Percentiles rank a stretch among this genome's conserved stretches.
Evolutionary conservation across 2,888 invertebrate species (phyloP).

Genomic region (Lordiphosa andalusiaca): DNA sequence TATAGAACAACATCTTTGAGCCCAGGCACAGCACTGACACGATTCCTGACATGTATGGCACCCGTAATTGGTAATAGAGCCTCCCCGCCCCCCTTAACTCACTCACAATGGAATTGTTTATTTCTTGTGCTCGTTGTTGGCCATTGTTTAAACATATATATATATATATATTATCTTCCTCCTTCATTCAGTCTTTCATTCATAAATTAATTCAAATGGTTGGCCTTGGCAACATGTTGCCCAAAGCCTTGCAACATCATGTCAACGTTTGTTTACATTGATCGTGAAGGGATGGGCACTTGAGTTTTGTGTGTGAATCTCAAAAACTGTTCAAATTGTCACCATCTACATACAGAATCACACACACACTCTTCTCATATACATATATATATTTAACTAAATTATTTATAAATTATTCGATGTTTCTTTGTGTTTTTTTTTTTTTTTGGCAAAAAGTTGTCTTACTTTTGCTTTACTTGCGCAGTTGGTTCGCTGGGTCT

Average conservation of each 20-base stretch:
- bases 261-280: too few species aligned
- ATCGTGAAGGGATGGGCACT: constrained; percentile 4
- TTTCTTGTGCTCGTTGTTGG: constrained; percentile 8
- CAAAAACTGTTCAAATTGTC: neutral
- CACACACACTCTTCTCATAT: too few species aligned
- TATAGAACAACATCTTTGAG: constrained; percentile 39
- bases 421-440: constrained; percentile 21
- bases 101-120: neutral
- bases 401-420: constrained; percentile 28
- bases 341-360: neutral
- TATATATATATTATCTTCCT: constrained; percentile 4
- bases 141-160: constrained; percentile 10
- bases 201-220: constrained; percentile 21
- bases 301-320: neutral
- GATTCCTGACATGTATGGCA: constrained; percentile 79
- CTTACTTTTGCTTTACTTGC: constrained; percentile 6
- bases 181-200: constrained; percentile 30
- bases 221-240: constrained; percentile 36
- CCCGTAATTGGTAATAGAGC: constrained; percentile 79
- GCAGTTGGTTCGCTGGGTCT: constrained; percentile 30
- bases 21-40: constrained; percentile 75
- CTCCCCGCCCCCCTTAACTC: neutral
- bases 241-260: constrained; percentile 18
- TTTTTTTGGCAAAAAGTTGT: constrained; percentile 30
- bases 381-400: constrained; percentile 10